phyloP scores from a whole-genome alignment of 2,113 vertebrate species.

The Nothoprocta perdicaria region DNA sequence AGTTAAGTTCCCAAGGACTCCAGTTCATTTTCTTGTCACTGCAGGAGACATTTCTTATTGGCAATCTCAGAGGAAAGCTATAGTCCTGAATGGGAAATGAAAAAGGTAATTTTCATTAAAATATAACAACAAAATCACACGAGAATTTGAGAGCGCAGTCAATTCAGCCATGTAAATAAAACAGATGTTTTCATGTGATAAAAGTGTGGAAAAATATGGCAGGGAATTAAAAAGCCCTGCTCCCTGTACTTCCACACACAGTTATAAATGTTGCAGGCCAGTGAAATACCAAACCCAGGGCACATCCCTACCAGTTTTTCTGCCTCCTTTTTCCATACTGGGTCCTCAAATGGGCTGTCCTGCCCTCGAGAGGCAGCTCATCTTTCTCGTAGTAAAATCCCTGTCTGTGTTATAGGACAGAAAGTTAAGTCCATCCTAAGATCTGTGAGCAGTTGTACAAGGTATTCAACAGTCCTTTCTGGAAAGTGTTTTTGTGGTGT shows the following conservation, averaged over 20 bases:
- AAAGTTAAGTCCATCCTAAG: neutral
- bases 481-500: neutral
- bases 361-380: neutral
- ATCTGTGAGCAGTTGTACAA: neutral
- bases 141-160: constrained; percentile 28
- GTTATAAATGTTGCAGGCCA: constrained; percentile 8
- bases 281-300: constrained; percentile 3
- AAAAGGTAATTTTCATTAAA: constrained; percentile 69
- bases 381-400: neutral
- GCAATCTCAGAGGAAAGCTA: constrained; percentile 53
- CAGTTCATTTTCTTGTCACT: constrained; percentile 69
- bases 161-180: constrained; percentile 57
- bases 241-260: neutral
- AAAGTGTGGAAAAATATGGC: neutral
- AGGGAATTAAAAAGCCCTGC: neutral
- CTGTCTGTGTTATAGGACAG: neutral
- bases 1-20: constrained; percentile 33
- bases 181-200: constrained; percentile 62
- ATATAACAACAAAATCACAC: constrained; percentile 38
- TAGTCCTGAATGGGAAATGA: constrained; percentile 50
- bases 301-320: neutral
- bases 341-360: neutral
- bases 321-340: neutral
- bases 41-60: constrained; percentile 69
- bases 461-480: neutral